Percentiles rank a stretch among this genome's conserved stretches.
Evolutionary conservation across 2,888 invertebrate species (phyloP).

Genomic region (Meiosimyza platycephala): DNA sequence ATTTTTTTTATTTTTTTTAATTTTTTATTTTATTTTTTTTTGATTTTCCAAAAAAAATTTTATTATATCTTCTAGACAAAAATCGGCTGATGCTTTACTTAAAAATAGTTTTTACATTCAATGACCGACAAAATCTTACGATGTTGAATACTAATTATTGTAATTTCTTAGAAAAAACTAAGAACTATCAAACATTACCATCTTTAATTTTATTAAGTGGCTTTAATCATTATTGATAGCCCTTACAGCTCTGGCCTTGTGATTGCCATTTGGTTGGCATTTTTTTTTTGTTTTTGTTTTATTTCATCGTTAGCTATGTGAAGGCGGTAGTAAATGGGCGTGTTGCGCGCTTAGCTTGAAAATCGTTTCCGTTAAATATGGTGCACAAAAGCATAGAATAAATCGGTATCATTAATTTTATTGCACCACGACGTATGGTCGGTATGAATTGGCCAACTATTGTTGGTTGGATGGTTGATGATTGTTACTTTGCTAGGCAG

Average conservation of each 20-base stretch:
- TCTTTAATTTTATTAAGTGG: no score
- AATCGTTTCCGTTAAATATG: slow-evolving; percentile 19
- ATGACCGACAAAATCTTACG: not conserved
- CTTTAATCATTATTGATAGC: no score
- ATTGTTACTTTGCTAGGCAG: not conserved
- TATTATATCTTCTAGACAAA: no score
- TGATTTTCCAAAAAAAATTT: no score
- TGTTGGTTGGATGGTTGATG: not conserved
- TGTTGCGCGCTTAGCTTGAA: not conserved
- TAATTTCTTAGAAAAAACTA: not conserved
- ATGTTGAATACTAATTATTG: not conserved
- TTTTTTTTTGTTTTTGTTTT: no score
- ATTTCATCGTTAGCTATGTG: no score
- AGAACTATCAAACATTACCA: not conserved
- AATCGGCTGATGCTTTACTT: no score
- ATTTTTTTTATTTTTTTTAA: no score
- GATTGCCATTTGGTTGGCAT: no score
- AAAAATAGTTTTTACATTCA: no score
- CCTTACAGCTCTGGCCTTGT: no score
- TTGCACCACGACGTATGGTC: not conserved
- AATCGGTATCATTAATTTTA: slow-evolving; percentile 30
- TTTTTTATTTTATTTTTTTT: no score
- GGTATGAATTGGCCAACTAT: slow-evolving; percentile 14
- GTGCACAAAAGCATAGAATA: slow-evolving; percentile 19
- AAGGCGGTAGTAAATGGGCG: not conserved